Percentiles rank a stretch among this genome's conserved stretches.
Evolutionary conservation across 1,140 invertebrate species (phyloP).

Genomic region (Sinella curviseta): DNA sequence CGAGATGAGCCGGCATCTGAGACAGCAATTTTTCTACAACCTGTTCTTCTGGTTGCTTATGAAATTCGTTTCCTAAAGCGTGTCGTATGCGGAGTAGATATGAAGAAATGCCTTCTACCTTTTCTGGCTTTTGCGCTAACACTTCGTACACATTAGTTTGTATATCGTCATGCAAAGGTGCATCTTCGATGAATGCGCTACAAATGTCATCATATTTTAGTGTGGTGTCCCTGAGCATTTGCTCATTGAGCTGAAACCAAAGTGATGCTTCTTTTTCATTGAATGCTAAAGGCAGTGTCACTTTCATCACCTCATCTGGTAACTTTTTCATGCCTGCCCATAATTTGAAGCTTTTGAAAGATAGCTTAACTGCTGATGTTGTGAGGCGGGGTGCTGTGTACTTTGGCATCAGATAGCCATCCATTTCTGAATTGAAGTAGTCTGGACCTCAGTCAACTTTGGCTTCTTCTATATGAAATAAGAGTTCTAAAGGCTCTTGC

Average conservation of each 20-base stretch:
- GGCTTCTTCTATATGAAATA: too few species aligned
- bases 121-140: not conserved
- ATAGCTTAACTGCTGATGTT: not conserved
- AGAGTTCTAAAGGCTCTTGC: too few species aligned
- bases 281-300: not conserved
- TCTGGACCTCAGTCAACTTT: too few species aligned
- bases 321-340: not conserved
- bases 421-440: too few species aligned
- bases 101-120: not conserved
- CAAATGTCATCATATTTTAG: not conserved
- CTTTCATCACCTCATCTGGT: not conserved
- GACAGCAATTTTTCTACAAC: not conserved
- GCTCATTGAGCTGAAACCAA: not conserved
- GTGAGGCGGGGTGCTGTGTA: not conserved
- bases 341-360: not conserved
- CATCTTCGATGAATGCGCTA: not conserved
- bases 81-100: not conserved
- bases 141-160: not conserved
- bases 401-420: not conserved
- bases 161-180: not conserved
- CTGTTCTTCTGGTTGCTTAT: not conserved
- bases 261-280: not conserved
- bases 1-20: not conserved
- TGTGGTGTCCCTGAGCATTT: not conserved
- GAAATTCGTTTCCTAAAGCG: not conserved